A percentile compares a stretch with the other conserved stretches of the same genome.
Conservation (phyloP, 2,797 vertebrate species). For the Chaunax sp. region DNA sequence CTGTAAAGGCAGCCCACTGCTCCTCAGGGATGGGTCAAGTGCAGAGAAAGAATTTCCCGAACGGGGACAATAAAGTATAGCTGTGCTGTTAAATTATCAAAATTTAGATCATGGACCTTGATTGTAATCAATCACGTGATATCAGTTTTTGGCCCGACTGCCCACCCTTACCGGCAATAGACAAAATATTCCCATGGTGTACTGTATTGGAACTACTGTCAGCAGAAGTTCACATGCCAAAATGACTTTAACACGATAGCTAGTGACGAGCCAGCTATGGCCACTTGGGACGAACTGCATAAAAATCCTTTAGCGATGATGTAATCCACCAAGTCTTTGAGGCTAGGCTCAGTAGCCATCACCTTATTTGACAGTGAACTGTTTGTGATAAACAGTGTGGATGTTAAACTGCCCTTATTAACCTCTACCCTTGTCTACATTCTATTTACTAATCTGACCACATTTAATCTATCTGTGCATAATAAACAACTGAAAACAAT, state of each 20-base stretch:
- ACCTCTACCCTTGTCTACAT: constrained; percentile 1
- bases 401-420: constrained; percentile 2
- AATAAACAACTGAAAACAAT: constrained; percentile 7
- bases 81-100: too few relatives aligned
- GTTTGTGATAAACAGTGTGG: too few relatives aligned
- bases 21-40: too few relatives aligned
- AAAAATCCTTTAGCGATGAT: neutral
- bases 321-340: neutral
- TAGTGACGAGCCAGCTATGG: neutral
- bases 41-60: too few relatives aligned
- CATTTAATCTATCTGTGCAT: neutral
- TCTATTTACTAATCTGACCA: constrained; percentile 5
- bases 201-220: neutral
- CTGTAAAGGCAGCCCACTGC: too few relatives aligned
- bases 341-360: neutral
- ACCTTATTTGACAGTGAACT: neutral
- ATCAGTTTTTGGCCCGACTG: too few relatives aligned
- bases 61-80: too few relatives aligned
- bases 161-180: too few relatives aligned
- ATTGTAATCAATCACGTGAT: too few relatives aligned
- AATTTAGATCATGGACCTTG: too few relatives aligned
- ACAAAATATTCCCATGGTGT: too few relatives aligned
- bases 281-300: neutral
- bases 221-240: neutral
- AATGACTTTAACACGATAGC: neutral